phyloP scores from a whole-genome alignment of 2,113 vertebrate genomes.

The Strix aluco region DNA sequence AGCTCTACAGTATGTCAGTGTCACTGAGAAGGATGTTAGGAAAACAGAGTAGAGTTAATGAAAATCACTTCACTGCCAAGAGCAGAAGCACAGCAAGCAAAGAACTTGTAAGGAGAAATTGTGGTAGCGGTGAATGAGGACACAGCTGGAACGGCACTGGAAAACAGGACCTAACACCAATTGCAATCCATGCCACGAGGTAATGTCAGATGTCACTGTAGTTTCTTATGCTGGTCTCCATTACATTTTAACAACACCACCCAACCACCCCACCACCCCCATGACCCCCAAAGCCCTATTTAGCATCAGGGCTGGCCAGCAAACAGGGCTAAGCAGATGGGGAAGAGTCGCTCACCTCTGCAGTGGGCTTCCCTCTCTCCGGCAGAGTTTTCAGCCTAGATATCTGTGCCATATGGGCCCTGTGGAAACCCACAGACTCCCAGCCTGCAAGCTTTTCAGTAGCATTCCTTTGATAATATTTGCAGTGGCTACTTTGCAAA shows the following conservation, averaged over 20 bases:
- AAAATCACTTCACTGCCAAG: background rate
- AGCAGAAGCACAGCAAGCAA: background rate
- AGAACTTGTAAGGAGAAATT: background rate
- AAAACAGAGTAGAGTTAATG: background rate
- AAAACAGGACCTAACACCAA: background rate
- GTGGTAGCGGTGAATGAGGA: background rate
- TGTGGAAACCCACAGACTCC: background rate
- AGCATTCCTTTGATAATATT: background rate
- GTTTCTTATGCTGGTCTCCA: background rate
- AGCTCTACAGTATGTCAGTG: background rate
- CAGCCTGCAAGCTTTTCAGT: background rate
- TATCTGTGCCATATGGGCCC: background rate
- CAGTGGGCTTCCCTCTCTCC: background rate
- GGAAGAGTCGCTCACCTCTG: background rate
- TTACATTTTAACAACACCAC: background rate
- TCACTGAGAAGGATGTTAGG: background rate
- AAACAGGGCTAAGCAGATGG: background rate
- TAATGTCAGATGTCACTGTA: background rate
- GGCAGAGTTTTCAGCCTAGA: background rate
- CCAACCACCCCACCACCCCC: too few relatives aligned
- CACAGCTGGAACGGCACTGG: background rate
- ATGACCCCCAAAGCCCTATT: background rate
- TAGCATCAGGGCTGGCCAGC: background rate
- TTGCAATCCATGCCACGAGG: background rate
- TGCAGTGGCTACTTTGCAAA: background rate